These are phyloP conservation scores for Ptychadena robeensis DNA, from an alignment of 2,797 vertebrate species.

Conservation along the genomic window DNA sequence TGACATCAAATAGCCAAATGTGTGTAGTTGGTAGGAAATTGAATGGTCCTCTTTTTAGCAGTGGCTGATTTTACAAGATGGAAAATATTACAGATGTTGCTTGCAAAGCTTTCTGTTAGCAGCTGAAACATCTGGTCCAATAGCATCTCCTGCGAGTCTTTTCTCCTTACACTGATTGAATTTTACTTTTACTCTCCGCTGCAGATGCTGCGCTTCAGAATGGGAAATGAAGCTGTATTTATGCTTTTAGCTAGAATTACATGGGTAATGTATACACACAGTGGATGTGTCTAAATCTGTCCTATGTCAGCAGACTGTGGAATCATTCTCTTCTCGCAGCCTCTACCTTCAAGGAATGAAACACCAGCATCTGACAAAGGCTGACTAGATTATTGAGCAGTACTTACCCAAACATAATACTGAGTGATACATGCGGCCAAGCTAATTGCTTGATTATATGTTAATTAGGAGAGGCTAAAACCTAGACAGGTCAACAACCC, in stretches of 20 bases:
- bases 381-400: neutral
- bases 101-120: constrained; percentile 69
- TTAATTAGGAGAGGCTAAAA: constrained; percentile 7
- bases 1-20: constrained; percentile 56
- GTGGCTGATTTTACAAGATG: constrained; percentile 70
- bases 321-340: neutral
- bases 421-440: neutral
- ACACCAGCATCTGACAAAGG: neutral
- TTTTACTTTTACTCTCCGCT: constrained; percentile 76
- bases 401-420: neutral
- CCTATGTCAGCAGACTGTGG: constrained; percentile 40
- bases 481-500: neutral
- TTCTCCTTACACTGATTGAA: constrained; percentile 79
- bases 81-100: constrained; percentile 72
- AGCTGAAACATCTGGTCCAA: constrained; percentile 78
- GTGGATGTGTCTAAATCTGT: constrained; percentile 45
- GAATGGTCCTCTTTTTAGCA: constrained; percentile 69
- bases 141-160: constrained; percentile 69
- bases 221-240: constrained; percentile 65
- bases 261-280: constrained; percentile 46
- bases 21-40: constrained; percentile 61
- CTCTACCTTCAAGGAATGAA: constrained; percentile 26
- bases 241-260: constrained; percentile 57
- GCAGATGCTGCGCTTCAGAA: constrained; percentile 66
- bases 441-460: constrained; percentile 21